Evolutionary conservation across 1,140 invertebrate species (phyloP), one percentile per base, ranked within the genome.

Genomic region (Macrobrachium nipponense): DNA sequence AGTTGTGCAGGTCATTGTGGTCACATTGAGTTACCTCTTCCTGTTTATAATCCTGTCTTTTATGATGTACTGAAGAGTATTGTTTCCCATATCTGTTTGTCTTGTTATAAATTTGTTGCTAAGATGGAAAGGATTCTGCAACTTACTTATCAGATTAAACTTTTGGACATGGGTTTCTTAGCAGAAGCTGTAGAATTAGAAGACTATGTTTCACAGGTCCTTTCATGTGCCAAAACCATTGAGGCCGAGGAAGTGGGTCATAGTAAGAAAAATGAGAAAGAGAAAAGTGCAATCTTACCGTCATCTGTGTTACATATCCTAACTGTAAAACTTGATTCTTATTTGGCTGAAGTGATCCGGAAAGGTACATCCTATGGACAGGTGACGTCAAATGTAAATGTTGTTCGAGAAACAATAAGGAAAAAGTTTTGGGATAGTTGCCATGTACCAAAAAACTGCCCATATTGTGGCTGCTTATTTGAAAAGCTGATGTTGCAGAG

Each of bases 1-100:
- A 92, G 94, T 83, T 99, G 98, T 91, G 94, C 95, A 1, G 98
- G 98, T 6, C 98, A 99, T 92, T 95, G 98, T 92, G 98, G 98
- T 0, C 96, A 99, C 90, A 98, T 99, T 86, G 95, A 95, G 85
- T 92, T 99, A n/a, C 96, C 97, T 5, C 91, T 99, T 6, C 94
- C 96, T 11, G 95, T 98, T 1, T 95, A 97, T 66, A 99, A 99
- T 93, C 98, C 98, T 6, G 89, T 99, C 58, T 97, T 98, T 90
- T 95, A 96, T 73, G 95, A 95, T 90, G 92, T 93, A 66, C 92
- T 98, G 18, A 94, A 92, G 86, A 93, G 92, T 0, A 90, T 97
- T 20, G 92, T 97, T 43, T 93, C 93, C 88, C 91, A 94, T 5
- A 93, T 93, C 36, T 97, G 96, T 89, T 90, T 95, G 14, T 91